These are phyloP conservation scores for Dioctria rufipes DNA, from an alignment of 2,888 invertebrate species.

Conservation along the genomic window DNA sequence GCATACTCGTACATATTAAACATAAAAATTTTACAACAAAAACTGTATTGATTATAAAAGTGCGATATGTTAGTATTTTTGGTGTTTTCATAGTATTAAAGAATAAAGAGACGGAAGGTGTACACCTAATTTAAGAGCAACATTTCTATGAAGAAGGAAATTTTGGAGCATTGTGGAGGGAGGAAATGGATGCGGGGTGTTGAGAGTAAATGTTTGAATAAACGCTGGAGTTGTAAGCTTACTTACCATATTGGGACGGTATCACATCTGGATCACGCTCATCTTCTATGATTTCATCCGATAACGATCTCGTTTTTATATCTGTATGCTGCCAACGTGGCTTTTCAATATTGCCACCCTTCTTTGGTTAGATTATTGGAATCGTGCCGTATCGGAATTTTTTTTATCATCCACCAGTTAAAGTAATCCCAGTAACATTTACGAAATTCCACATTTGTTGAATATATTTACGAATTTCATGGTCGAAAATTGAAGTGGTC, in stretches of 20 bases:
- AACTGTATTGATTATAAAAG: slow-evolving; percentile 17
- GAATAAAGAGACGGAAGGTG: background rate
- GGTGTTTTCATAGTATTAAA: background rate
- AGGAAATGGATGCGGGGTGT: too few species aligned
- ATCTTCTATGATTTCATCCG: slow-evolving; percentile 70
- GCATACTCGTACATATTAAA: background rate
- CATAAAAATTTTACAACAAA: slow-evolving; percentile 39
- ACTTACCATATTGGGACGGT: slow-evolving; percentile 81
- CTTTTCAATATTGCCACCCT: slow-evolving; percentile 69
- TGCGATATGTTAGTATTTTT: background rate
- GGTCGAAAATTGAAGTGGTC: too few species aligned
- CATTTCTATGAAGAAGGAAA: background rate
- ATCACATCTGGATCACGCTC: slow-evolving; percentile 81
- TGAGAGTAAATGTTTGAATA: background rate
- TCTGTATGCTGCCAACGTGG: slow-evolving; percentile 72
- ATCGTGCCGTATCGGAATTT: background rate
- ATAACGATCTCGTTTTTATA: slow-evolving; percentile 70
- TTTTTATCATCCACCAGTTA: background rate
- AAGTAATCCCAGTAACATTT: background rate
- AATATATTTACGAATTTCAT: too few species aligned
- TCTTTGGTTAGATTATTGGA: slow-evolving; percentile 14
- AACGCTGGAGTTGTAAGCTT: background rate
- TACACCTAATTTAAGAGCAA: slow-evolving; percentile 2
- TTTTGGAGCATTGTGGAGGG: background rate
- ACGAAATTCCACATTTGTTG: too few species aligned